Conservation (phyloP, 2,888 invertebrate species). For the Elegia similella region DNA sequence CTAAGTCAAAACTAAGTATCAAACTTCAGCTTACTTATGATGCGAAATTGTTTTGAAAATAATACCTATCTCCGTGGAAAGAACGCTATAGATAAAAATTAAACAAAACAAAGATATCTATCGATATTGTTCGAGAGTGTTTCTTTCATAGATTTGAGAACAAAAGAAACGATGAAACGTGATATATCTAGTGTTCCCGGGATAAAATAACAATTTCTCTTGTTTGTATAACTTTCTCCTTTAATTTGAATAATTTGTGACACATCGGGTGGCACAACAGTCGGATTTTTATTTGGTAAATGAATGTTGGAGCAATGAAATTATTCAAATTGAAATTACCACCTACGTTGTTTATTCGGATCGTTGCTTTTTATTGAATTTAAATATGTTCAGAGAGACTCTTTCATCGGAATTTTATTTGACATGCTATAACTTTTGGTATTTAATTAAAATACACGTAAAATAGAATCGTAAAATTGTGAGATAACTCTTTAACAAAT, state of each 20-base stretch:
- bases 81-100: not conserved
- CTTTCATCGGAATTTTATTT: not conserved
- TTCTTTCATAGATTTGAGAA: not conserved
- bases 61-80: not conserved
- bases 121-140: not conserved
- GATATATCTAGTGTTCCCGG: conserved; percentile 21
- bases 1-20: not conserved
- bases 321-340: conserved; percentile 6
- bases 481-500: too few relatives aligned
- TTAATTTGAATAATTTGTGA: conserved; percentile 3
- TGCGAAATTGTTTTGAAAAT: not conserved
- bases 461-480: too few relatives aligned
- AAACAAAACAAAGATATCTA: not conserved
- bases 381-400: not conserved
- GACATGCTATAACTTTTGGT: not conserved
- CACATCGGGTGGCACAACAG: not conserved
- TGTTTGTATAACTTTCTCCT: conserved; percentile 10
- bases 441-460: too few relatives aligned
- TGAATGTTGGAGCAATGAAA: not conserved
- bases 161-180: conserved; percentile 20
- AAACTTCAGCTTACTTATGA: not conserved
- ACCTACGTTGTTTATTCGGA: conserved; percentile 17
- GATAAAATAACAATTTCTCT: conserved; percentile 20
- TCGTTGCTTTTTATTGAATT: conserved; percentile 1
- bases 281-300: conserved; percentile 6